phyloP scores from a whole-genome alignment of 2,797 vertebrate genomes.

The Siniperca undulata region DNA sequence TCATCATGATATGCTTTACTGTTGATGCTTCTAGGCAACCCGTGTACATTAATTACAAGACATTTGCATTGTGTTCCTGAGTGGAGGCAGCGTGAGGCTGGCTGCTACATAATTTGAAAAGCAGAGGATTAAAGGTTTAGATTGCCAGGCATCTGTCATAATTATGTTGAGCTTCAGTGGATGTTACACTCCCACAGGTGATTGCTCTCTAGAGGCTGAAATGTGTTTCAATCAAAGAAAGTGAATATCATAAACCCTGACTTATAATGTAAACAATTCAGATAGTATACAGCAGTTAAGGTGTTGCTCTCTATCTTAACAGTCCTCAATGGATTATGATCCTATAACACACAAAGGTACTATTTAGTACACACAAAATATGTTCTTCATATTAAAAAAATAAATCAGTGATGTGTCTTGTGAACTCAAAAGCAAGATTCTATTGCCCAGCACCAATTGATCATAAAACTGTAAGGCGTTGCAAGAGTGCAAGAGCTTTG shows the following conservation, averaged over 20 bases:
- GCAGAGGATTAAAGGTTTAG: neutral
- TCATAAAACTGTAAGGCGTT: neutral
- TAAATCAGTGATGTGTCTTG: neutral
- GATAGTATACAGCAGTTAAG: neutral
- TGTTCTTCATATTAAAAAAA: neutral
- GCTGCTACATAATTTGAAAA: constrained; percentile 23
- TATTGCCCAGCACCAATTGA: neutral
- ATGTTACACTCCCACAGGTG: constrained; percentile 40
- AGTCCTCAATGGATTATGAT: too few relatives aligned
- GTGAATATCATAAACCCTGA: neutral
- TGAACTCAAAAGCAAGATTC: neutral
- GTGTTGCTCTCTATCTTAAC: too few relatives aligned
- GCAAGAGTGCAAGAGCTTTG: too few relatives aligned
- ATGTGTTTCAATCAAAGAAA: constrained; percentile 14
- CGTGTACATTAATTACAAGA: constrained; percentile 34
- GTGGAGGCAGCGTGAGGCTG: neutral
- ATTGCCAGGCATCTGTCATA: constrained; percentile 40
- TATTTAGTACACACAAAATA: neutral
- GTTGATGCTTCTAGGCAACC: constrained; percentile 18
- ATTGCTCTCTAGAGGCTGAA: constrained; percentile 18
- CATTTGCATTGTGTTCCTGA: constrained; percentile 25
- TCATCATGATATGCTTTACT: neutral
- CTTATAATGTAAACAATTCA: neutral
- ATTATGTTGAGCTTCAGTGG: constrained; percentile 29
- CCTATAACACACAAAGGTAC: too few relatives aligned